Evolutionary conservation across 1,140 invertebrate genomes (phyloP).

Genomic region (Calycopis cecrops): DNA sequence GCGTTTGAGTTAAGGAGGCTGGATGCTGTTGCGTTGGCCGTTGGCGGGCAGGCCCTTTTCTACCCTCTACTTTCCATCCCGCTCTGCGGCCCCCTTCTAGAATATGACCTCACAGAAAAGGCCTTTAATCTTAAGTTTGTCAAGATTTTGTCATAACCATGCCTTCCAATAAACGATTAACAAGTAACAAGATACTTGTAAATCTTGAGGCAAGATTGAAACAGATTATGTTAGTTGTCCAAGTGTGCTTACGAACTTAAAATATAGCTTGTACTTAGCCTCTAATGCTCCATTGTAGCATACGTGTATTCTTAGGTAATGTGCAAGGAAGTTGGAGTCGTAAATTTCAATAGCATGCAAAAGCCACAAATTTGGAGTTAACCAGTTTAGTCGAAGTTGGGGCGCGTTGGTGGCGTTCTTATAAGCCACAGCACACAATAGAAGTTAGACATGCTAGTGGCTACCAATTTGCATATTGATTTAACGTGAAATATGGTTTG

Average conservation of each 20-base stretch:
- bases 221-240: slow-evolving; percentile 14
- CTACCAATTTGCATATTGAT: slow-evolving; percentile 56
- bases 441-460: slow-evolving; percentile 39
- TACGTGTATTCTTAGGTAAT: slow-evolving; percentile 41
- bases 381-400: slow-evolving; percentile 54
- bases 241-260: slow-evolving; percentile 15
- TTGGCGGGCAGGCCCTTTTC: no score
- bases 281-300: slow-evolving; percentile 30
- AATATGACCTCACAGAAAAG: no score
- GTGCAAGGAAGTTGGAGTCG: slow-evolving; percentile 49
- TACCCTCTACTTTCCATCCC: no score
- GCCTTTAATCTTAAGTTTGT: no score
- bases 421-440: slow-evolving; percentile 37
- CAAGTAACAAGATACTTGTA: no score
- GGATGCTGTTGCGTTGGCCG: no score
- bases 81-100: no score
- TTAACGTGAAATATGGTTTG: slow-evolving; percentile 31
- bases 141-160: no score
- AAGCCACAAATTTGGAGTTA: slow-evolving; percentile 63
- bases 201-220: slow-evolving; percentile 9
- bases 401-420: slow-evolving; percentile 37
- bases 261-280: slow-evolving; percentile 26
- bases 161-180: no score
- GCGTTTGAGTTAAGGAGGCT: no score
- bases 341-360: slow-evolving; percentile 69